phyloP scores from a whole-genome alignment of 30 jellyfish, hydroid and myxozoan species.

The Morbakka virulenta region DNA sequence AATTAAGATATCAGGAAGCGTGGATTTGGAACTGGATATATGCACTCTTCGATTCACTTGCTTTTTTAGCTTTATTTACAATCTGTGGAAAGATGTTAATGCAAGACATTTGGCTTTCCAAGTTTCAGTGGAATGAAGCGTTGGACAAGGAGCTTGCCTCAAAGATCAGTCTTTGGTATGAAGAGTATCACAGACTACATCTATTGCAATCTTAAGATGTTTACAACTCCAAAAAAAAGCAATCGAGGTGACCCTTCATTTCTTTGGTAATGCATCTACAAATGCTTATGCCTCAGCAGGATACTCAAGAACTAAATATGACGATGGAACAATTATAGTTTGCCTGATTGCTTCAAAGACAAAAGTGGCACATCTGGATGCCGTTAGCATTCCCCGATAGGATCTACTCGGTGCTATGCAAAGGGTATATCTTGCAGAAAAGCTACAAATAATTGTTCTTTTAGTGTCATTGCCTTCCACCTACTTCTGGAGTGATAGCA shows the following conservation, averaged over 20 bases:
- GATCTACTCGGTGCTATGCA: conserved; percentile 48
- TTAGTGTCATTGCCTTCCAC: conserved; percentile 2
- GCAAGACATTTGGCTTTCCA: conserved; percentile 14
- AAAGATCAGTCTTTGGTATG: conserved; percentile 24
- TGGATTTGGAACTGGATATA: no score
- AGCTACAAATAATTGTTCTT: conserved; percentile 19
- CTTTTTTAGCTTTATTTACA: no score
- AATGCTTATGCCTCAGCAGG: conserved; percentile 43
- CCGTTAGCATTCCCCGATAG: conserved; percentile 33
- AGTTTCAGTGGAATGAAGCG: conserved; percentile 26
- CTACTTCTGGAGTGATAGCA: conserved; percentile 41
- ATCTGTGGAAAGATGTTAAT: background rate
- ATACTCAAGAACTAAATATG: conserved; percentile 8
- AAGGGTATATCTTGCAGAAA: background rate
- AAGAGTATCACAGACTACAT: conserved; percentile 1
- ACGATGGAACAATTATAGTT: background rate
- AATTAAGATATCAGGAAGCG: conserved; percentile 15
- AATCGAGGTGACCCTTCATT: background rate
- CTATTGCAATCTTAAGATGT: conserved; percentile 15
- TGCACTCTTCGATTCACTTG: no score
- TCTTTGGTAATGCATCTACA: conserved; percentile 46
- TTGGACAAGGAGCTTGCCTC: conserved; percentile 14
- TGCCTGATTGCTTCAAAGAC: conserved; percentile 25
- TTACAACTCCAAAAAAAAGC: conserved; percentile 2
- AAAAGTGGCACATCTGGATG: conserved; percentile 49